Conservation (phyloP, 2,113 vertebrate genomes). For the Piprites chloris region DNA sequence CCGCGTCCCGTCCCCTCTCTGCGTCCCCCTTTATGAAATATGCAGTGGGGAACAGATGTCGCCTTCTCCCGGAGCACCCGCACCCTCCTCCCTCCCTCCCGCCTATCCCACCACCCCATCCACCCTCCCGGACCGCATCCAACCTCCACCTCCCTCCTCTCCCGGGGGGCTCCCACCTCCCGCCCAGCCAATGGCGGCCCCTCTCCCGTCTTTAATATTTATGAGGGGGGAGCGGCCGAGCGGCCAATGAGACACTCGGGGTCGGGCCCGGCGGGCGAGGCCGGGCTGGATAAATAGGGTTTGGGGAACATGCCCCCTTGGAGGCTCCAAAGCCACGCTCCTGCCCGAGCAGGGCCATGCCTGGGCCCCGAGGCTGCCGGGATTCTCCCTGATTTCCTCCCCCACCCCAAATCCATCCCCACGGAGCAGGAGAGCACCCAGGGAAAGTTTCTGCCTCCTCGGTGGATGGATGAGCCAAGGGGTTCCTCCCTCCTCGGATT, state of each 20-base stretch:
- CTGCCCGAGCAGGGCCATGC: not conserved
- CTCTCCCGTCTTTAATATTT: slow-evolving; percentile 73
- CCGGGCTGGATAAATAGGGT: slow-evolving; percentile 53
- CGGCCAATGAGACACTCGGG: slow-evolving; percentile 71
- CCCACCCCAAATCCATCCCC: not conserved
- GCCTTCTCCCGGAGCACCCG: slow-evolving; percentile 47
- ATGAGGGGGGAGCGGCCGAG: slow-evolving; percentile 54
- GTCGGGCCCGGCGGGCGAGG: slow-evolving; percentile 4
- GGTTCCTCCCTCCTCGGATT: not conserved
- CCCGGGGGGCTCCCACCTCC: slow-evolving; percentile 58
- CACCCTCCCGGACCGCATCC: slow-evolving; percentile 62
- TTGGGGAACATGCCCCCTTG: not conserved
- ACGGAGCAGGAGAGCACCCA: not conserved
- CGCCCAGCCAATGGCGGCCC: slow-evolving; percentile 72
- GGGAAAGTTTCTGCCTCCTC: not conserved
- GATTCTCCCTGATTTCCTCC: not conserved
- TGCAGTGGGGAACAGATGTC: slow-evolving; percentile 80
- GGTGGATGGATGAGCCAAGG: not conserved
- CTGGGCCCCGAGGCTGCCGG: not conserved
- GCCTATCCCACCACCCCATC: slow-evolving; percentile 27
- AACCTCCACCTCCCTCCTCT: slow-evolving; percentile 47
- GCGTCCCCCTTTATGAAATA: slow-evolving; percentile 76
- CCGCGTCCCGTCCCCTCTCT: not conserved
- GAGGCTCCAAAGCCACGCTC: not conserved
- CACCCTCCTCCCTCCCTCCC: slow-evolving; percentile 31